A percentile compares a stretch with the other conserved stretches of the same genome.
These are phyloP conservation scores for Hyles vespertilio DNA, from an alignment of 1,140 invertebrate genomes.

Conservation along the genomic window DNA sequence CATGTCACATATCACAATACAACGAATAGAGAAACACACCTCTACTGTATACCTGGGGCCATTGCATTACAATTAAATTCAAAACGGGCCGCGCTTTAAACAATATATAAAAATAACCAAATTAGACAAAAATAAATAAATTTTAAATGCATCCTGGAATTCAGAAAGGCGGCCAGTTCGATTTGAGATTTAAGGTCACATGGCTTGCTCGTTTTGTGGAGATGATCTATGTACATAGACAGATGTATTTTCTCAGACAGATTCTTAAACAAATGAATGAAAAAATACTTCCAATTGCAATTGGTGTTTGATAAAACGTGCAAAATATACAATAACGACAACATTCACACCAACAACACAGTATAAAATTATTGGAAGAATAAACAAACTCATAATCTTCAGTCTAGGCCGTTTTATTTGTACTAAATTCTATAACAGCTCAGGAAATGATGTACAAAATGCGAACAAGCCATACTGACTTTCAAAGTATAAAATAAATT, in stretches of 20 bases:
- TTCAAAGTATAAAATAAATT: conserved; percentile 65
- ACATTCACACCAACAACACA: too few relatives aligned
- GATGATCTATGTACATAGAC: background rate
- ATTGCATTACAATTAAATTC: conserved; percentile 20
- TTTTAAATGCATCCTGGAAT: conserved; percentile 22
- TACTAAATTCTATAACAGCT: conserved; percentile 36
- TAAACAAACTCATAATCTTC: too few relatives aligned
- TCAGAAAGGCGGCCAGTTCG: conserved; percentile 26
- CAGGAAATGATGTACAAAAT: conserved; percentile 33
- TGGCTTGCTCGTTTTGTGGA: conserved; percentile 43
- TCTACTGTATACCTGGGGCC: conserved; percentile 30
- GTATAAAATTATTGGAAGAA: background rate
- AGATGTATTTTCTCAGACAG: too few relatives aligned
- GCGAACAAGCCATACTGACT: conserved; percentile 52
- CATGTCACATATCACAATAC: conserved; percentile 47
- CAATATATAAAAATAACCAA: conserved; percentile 27
- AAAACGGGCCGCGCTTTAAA: conserved; percentile 20
- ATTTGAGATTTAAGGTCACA: conserved; percentile 33
- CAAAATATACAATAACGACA: too few relatives aligned
- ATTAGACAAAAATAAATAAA: conserved; percentile 20
- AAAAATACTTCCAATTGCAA: too few relatives aligned
- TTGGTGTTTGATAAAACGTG: too few relatives aligned
- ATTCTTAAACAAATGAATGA: too few relatives aligned
- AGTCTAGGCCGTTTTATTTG: conserved; percentile 18
- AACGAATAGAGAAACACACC: conserved; percentile 37